Percentiles rank a stretch among this genome's conserved stretches.
Conservation (phyloP, 2,888 invertebrate species). For the Ptycholaimellus sp. region DNA sequence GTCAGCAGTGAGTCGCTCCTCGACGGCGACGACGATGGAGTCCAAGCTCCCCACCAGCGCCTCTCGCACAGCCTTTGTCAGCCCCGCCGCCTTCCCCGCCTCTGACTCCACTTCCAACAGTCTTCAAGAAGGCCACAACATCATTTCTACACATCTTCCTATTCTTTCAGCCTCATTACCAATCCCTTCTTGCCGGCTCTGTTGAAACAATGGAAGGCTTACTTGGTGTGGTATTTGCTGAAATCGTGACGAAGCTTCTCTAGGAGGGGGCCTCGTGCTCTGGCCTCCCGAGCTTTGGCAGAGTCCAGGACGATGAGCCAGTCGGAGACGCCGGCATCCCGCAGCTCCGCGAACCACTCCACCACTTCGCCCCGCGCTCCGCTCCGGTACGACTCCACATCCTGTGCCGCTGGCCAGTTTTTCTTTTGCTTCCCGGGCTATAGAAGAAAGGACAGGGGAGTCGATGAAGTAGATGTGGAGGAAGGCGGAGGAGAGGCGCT, state of each 20-base stretch:
- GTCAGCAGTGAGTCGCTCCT: not conserved
- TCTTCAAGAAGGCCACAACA: not conserved
- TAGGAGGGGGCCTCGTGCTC: not conserved
- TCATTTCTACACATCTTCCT: no score
- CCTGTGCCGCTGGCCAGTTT: not conserved
- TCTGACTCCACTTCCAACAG: not conserved
- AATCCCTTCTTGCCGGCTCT: not conserved
- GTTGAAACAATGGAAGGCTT: not conserved
- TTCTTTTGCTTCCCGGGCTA: not conserved
- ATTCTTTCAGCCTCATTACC: no score
- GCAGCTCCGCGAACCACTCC: constrained; percentile 3
- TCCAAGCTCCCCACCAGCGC: not conserved
- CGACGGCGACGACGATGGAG: not conserved
- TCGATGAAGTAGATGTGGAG: not conserved
- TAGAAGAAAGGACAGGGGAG: not conserved
- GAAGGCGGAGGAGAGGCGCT: not conserved
- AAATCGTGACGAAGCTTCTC: not conserved
- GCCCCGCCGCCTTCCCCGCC: not conserved
- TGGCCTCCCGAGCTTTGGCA: not conserved
- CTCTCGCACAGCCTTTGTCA: not conserved
- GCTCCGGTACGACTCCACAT: not conserved
- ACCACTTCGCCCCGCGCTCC: not conserved
- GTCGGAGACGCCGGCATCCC: constrained; percentile 1
- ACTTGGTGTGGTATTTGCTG: not conserved
- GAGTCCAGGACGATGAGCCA: constrained; percentile 5